Percentiles rank a stretch among this genome's conserved stretches.
phyloP scores from a whole-genome alignment of 2,888 invertebrate species.

The Ectropis crepuscularia region DNA sequence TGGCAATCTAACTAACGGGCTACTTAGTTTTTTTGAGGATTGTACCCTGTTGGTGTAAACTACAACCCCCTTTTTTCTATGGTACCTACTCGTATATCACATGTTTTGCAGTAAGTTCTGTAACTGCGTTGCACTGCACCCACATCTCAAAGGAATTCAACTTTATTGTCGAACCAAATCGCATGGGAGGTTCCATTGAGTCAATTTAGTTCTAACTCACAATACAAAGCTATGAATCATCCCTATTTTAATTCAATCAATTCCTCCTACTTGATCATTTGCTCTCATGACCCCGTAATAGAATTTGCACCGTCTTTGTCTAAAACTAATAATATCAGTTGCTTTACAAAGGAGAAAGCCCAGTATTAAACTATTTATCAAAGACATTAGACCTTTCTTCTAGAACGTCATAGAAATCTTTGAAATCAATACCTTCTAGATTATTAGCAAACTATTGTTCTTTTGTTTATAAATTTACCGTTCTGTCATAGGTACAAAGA shows the following conservation, averaged over 20 bases:
- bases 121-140: constrained; percentile 4
- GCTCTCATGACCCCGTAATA: constrained; percentile 66
- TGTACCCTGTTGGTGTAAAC: no score
- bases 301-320: constrained; percentile 25
- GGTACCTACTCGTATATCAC: not conserved
- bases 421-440: constrained; percentile 50
- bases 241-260: constrained; percentile 47
- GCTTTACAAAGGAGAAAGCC: constrained; percentile 17
- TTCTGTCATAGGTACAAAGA: constrained; percentile 45
- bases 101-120: not conserved
- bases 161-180: constrained; percentile 18
- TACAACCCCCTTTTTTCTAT: not conserved
- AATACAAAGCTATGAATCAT: constrained; percentile 56
- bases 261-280: constrained; percentile 40
- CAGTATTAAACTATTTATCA: constrained; percentile 23
- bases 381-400: constrained; percentile 26
- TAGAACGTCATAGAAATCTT: constrained; percentile 20
- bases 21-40: no score
- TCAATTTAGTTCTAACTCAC: constrained; percentile 44
- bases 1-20: no score
- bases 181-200: constrained; percentile 36
- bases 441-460: constrained; percentile 56
- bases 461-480: constrained; percentile 61
- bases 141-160: constrained; percentile 5
- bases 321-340: not conserved